Evolutionary conservation across 2,888 invertebrate species (phyloP).

Genomic region (Alloscopus bannaensis): DNA sequence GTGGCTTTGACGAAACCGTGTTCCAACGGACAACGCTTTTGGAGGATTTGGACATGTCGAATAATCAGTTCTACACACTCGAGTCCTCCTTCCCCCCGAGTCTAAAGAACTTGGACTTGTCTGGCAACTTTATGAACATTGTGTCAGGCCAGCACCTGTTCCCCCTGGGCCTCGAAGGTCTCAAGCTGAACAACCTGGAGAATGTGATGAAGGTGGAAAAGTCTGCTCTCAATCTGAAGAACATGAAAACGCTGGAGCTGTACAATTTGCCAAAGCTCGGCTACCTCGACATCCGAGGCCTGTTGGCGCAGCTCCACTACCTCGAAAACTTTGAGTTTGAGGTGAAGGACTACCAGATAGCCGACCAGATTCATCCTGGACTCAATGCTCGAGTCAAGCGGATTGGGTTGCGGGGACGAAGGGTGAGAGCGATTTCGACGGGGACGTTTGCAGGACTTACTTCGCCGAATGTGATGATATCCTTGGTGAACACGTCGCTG

Average conservation of each 20-base stretch:
- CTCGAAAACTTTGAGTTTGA: slow-evolving; percentile 88
- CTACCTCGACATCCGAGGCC: slow-evolving; percentile 84
- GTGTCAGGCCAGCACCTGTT: slow-evolving; percentile 87
- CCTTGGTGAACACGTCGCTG: slow-evolving; percentile 88
- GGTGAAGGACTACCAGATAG: slow-evolving; percentile 84
- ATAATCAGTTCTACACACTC: slow-evolving; percentile 79
- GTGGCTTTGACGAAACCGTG: slow-evolving; percentile 80
- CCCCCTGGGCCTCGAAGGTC: slow-evolving; percentile 79
- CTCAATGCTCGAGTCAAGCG: slow-evolving; percentile 68
- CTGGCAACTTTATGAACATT: slow-evolving; percentile 87
- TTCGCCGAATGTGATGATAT: slow-evolving; percentile 83
- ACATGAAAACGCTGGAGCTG: slow-evolving; percentile 83
- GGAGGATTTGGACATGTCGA: slow-evolving; percentile 86
- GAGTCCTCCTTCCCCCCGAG: slow-evolving; percentile 84
- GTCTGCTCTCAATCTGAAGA: slow-evolving; percentile 84
- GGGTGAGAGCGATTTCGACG: slow-evolving; percentile 81
- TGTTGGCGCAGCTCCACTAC: slow-evolving; percentile 84
- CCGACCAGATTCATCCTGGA: slow-evolving; percentile 85
- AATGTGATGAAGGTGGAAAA: slow-evolving; percentile 88
- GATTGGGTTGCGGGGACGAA: slow-evolving; percentile 69
- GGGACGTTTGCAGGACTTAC: slow-evolving; percentile 77
- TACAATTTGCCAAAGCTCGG: slow-evolving; percentile 87
- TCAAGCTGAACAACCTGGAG: slow-evolving; percentile 82
- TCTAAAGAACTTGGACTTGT: slow-evolving; percentile 86
- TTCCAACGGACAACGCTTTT: slow-evolving; percentile 88